Evolutionary conservation across 2,113 vertebrate species (phyloP), one percentile per base, ranked within the genome.

Genomic region (Etheostoma cragini): DNA sequence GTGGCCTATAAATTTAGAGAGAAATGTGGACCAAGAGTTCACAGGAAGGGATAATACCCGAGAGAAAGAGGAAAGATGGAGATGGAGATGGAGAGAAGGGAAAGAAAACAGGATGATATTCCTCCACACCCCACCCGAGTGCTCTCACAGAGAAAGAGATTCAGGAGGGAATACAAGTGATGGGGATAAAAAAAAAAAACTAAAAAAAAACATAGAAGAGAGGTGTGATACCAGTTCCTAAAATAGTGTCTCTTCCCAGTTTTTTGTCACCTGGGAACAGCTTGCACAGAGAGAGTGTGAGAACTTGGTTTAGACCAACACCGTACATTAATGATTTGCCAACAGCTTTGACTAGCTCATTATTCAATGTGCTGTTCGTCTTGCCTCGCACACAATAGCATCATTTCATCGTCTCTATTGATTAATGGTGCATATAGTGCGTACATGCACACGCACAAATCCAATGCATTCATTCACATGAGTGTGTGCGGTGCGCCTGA

Each of bases 271-370:
- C 89, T 93, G 92, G 90, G 93, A 93, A 75, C 78, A 89, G 89
- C 85, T 87, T 80, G 83, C 57, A 60, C 78, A 30, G 81, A 66
- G 68, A 58, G 72, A 81, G 85, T 88, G 87, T 90, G 87, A 87
- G 88, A 89, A 89, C 83, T 85, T 83, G 84, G 76, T 91, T 89
- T 74, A 90, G 91, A 90, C 87, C 87, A 82, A 83, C 89, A 90
- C 90, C 87, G 88, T 81, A 65, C 92, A 88, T 93, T 94, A 89
- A 92, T 87, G 91, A 93, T 93, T 92, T 85, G 87, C 93, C 92
- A 89, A 85, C 89, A 88, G 90, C 88, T 87, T 85, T 83, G 89
- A 92, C 91, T 89, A 2, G 75, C 86, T 94, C 91, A 83, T 93
- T 91, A 90, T 83, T 93, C 91, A 94, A 53, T 7, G 71, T 19